These are phyloP conservation scores for Hyposoter dolosus DNA, from an alignment of 2,888 invertebrate species.

Conservation along the genomic window DNA sequence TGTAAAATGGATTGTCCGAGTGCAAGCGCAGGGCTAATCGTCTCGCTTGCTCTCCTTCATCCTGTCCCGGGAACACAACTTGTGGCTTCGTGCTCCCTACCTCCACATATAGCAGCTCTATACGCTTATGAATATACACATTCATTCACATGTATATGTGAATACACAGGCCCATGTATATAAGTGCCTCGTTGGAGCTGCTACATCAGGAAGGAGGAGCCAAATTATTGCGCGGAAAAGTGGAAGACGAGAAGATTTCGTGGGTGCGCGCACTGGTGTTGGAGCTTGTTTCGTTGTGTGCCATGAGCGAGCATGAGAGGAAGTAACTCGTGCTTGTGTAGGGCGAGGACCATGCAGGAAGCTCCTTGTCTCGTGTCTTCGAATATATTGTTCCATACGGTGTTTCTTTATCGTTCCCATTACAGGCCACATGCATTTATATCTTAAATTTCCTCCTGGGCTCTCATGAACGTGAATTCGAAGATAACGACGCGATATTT, in stretches of 20 bases:
- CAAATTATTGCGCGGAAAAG: conserved; percentile 65
- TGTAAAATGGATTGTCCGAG: conserved; percentile 34
- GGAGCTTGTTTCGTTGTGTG: conserved; percentile 5
- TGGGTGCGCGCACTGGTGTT: conserved; percentile 3
- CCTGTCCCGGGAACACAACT: conserved; percentile 61
- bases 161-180: background rate
- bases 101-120: background rate
- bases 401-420: conserved; percentile 20
- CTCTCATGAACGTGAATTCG: conserved; percentile 4
- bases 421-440: conserved; percentile 14
- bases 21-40: conserved; percentile 45
- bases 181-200: conserved; percentile 29
- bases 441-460: background rate
- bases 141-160: background rate
- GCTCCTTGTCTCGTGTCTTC: conserved; percentile 6
- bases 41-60: conserved; percentile 42
- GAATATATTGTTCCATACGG: conserved; percentile 42
- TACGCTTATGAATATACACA: background rate
- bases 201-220: conserved; percentile 47
- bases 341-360: conserved; percentile 30
- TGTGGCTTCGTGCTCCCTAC: conserved; percentile 61
- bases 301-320: conserved; percentile 1
- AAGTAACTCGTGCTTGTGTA: conserved; percentile 20
- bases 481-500: conserved; percentile 12
- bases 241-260: conserved; percentile 49